Evolutionary conservation across 2,888 invertebrate genomes (phyloP), one percentile per base, ranked within the genome.

Genomic region (Troglohyphantes excavatus): DNA sequence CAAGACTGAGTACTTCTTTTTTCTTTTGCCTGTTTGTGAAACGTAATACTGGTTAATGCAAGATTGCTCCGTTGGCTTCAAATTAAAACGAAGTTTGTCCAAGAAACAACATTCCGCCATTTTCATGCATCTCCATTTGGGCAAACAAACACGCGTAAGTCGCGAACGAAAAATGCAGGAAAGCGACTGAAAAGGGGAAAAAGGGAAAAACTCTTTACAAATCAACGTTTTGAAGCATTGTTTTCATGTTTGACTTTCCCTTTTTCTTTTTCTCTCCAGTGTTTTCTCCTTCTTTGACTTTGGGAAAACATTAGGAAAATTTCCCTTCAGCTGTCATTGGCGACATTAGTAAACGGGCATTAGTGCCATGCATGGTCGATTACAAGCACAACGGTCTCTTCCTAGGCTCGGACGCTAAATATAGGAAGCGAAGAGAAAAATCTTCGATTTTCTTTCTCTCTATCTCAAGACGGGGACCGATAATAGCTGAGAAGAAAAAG

Each of bases 301-400:
- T 33, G 39, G 29, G 79, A 78, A 78, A 46, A 81, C 79, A 81
- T 81, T 81, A 81, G 79, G 68, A 81, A 81, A 68, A 43, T 53
- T n/a, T 81, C 61, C 79, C 67, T 68, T 81, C 68, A 68, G 53
- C 67, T 81, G 79, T 68, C 79, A 81, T 81, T 81, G 21, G 46
- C 72, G 43, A 73, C 72, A 73, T 73, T 73, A 81, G 79, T 68
- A 29, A 79, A 27, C 63, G 65, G 7, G 68, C 79, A 68, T 81
- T 81, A 81, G 79, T 19, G 79, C 53, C 68, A 81, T 68, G 79
- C 79, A 81, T 81, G 79, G 79, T 81, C 79, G 79, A 81, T 81
- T 81, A 68, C 68, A 46, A 46, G 29, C 19, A 53, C 53, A 53
- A 19, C 43, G 46, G 79, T 68, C 43, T 68, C 27, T 27, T 27